Evolutionary conservation across 2,113 vertebrate species (phyloP).

Genomic region (Microtus montanus): DNA sequence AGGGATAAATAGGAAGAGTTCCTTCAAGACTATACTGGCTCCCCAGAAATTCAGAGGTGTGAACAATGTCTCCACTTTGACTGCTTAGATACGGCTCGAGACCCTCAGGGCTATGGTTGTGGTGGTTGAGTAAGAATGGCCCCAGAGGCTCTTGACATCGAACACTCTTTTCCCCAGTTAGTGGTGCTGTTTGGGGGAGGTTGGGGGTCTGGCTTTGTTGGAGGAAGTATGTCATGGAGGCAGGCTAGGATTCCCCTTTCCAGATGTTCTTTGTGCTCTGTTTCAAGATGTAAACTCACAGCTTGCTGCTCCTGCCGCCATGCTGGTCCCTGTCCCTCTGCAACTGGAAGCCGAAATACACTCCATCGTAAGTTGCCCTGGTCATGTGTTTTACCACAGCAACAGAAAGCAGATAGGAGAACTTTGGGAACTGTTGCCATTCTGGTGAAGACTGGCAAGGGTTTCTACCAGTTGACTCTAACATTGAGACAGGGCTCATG

Average conservation of each 20-base stretch:
- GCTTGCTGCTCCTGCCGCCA: too few relatives aligned
- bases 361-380: not conserved
- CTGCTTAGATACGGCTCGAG: not conserved
- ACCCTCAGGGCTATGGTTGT: not conserved
- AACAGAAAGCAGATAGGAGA: not conserved
- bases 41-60: not conserved
- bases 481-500: not conserved
- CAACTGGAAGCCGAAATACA: not conserved
- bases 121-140: not conserved
- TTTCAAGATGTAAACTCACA: not conserved
- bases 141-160: not conserved
- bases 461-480: not conserved
- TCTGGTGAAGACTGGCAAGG: not conserved
- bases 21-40: not conserved
- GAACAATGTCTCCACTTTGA: not conserved
- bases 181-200: not conserved
- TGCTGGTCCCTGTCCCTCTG: not conserved
- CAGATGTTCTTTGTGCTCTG: not conserved
- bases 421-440: not conserved
- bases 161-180: not conserved
- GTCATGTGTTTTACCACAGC: not conserved
- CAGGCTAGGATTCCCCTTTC: not conserved
- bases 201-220: not conserved
- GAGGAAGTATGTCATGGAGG: too few relatives aligned
- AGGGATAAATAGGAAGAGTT: constrained; percentile 23